Conservation (phyloP, 2,113 vertebrate genomes). For the Lamprologus callipterus region DNA sequence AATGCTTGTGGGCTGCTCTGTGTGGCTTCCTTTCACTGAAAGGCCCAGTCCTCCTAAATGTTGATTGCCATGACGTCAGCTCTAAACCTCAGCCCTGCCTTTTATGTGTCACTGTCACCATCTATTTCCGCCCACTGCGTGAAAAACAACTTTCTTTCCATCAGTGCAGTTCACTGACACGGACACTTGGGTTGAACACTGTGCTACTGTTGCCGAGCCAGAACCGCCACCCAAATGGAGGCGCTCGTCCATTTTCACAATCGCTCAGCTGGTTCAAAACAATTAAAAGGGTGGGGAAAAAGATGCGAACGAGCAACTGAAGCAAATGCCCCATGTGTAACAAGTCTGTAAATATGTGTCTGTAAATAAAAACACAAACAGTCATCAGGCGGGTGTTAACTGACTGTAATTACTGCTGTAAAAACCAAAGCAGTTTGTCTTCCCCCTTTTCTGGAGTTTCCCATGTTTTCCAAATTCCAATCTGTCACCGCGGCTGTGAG, state of each 20-base stretch:
- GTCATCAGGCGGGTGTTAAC: constrained; percentile 44
- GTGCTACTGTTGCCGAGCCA: constrained; percentile 33
- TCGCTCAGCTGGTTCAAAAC: background rate
- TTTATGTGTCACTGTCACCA: constrained; percentile 62
- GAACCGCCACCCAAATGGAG: constrained; percentile 8
- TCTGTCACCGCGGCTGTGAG: constrained; percentile 43
- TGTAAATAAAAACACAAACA: constrained; percentile 46
- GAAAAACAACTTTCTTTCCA: constrained; percentile 56
- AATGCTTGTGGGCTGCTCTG: constrained; percentile 50
- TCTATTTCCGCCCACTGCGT: constrained; percentile 53
- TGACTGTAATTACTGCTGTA: constrained; percentile 51
- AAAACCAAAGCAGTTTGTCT: constrained; percentile 47
- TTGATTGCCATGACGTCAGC: constrained; percentile 66
- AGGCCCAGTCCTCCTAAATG: constrained; percentile 23
- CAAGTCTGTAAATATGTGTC: background rate
- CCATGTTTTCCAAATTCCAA: constrained; percentile 54
- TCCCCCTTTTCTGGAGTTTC: constrained; percentile 45
- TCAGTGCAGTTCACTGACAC: constrained; percentile 7
- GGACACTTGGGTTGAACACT: constrained; percentile 1
- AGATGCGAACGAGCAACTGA: background rate
- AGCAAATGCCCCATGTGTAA: background rate
- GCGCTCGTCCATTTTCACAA: background rate
- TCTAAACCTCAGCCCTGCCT: constrained; percentile 51
- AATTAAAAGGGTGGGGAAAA: background rate
- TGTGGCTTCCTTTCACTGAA: constrained; percentile 44